Evolutionary conservation across 2,888 invertebrate species (phyloP).

Genomic region (Melieria omissa): DNA sequence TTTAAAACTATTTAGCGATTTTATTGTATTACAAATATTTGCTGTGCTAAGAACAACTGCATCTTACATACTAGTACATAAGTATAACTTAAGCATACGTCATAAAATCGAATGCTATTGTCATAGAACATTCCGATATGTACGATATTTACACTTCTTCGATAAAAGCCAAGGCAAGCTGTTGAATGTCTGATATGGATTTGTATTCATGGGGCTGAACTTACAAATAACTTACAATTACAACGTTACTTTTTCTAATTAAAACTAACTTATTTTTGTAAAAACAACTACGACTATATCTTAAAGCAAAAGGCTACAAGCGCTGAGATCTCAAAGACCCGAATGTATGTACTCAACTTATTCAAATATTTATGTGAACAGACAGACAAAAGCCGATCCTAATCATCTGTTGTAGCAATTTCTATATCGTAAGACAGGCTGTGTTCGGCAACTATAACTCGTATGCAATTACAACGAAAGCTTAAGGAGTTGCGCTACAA

Average conservation of each 20-base stretch:
- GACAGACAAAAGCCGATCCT: no score
- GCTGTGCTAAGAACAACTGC: constrained; percentile 5
- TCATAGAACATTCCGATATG: constrained; percentile 6
- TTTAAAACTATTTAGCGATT: constrained; percentile 33
- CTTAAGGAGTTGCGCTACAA: no score
- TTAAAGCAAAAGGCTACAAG: no score
- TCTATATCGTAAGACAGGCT: no score
- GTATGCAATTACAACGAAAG: no score
- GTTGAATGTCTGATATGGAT: constrained; percentile 63
- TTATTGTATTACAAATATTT: constrained; percentile 5
- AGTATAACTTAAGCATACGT: constrained; percentile 10
- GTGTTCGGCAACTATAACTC: no score
- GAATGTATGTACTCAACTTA: not conserved
- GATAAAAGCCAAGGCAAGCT: constrained; percentile 13
- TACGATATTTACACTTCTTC: not conserved
- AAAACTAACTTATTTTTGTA: no score
- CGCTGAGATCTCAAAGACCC: constrained; percentile 55
- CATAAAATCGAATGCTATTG: constrained; percentile 5
- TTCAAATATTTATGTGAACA: not conserved
- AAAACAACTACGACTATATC: no score
- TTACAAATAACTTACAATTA: not conserved
- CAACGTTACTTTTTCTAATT: no score
- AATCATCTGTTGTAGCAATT: no score
- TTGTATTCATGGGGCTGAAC: constrained; percentile 59
- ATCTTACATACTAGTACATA: constrained; percentile 15